Base-by-base conservation (phyloP, 37 sponge, comb jelly and placozoan species). In the Crambe crambe region DNA sequence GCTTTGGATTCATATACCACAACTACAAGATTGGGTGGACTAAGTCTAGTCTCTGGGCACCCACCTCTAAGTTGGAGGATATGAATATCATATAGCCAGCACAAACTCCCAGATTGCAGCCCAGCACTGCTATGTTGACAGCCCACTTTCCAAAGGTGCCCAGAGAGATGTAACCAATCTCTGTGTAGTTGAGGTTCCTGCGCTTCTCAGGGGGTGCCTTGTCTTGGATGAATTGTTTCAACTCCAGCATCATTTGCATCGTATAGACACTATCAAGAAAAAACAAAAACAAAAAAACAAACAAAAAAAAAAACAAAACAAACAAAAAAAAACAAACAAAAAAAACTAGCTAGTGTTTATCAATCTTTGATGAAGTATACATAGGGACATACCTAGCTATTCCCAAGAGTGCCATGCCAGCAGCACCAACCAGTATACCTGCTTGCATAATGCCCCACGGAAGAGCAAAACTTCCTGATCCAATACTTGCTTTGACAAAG, bases 71-170 rank as follows among this genome's bases (percentile, higher is more conserved):
- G 29, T 92, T 92, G 58, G 41, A 54, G 18, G 82, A 75, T 36
- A 92, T 92, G 74, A 92, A 92, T 63, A 92, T 78, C 83, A 84
- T 92, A 64, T 92, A 92, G 20, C 86, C 93, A 54, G 93, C 93
- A 76, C 89, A 92, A 35, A 92, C 89, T 18, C 93, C 93, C 4
- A 92, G 72, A 68, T 92, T 87, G 60, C 93, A 92, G 66, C 76
- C 70, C 36, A 92, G 63, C 35, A 92, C 93, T 8, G 93, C 76
- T 10, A 92, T 57, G 34, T 92, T 75, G 1, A 92, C 93, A 39
- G 73, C 47, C 88, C 88, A 85, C 66, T 81, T 80, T 22, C 93
- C 93, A 62, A 79, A 5, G 2, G 40, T 42, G 3, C 93, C 93
- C 22, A 82, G 66, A 3, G 85, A 85, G 21, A 23, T 21, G 18